Evolutionary conservation across 30 jellyfish, hydroid and myxozoan genomes (phyloP).

Genomic region (Nemopilema nomurai): DNA sequence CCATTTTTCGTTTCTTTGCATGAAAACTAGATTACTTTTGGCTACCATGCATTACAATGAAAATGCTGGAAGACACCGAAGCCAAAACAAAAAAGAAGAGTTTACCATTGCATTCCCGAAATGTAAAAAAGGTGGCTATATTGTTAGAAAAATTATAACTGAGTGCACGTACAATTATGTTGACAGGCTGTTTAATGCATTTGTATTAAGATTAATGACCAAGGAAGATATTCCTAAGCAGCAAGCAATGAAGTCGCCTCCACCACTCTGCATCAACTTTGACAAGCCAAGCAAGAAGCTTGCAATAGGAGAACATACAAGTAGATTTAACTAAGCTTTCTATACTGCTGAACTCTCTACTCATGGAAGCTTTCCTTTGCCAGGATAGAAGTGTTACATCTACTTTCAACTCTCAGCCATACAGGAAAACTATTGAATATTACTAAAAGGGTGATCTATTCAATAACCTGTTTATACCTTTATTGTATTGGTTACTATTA

Average conservation of each 20-base stretch:
- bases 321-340: slow-evolving; percentile 39
- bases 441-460: too few species aligned
- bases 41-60: slow-evolving; percentile 37
- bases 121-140: slow-evolving; percentile 33
- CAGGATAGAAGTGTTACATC: slow-evolving; percentile 13
- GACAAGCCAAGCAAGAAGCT: slow-evolving; percentile 44
- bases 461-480: too few species aligned
- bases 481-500: too few species aligned
- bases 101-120: slow-evolving; percentile 44
- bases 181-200: slow-evolving; percentile 40
- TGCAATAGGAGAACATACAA: slow-evolving; percentile 25
- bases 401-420: slow-evolving; percentile 14
- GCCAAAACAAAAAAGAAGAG: slow-evolving; percentile 36
- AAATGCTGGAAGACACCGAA: slow-evolving; percentile 41
- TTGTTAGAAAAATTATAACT: slow-evolving; percentile 38
- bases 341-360: slow-evolving; percentile 9
- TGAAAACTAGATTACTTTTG: slow-evolving; percentile 33
- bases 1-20: slow-evolving; percentile 42
- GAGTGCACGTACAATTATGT: slow-evolving; percentile 55
- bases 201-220: slow-evolving; percentile 34
- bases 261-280: slow-evolving; percentile 39
- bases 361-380: background rate
- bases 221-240: slow-evolving; percentile 39
- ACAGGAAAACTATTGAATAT: background rate
- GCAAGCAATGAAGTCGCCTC: slow-evolving; percentile 36